These are phyloP conservation scores for Centropyge bicolor DNA, from an alignment of 2,797 vertebrate genomes.

Conservation along the genomic window DNA sequence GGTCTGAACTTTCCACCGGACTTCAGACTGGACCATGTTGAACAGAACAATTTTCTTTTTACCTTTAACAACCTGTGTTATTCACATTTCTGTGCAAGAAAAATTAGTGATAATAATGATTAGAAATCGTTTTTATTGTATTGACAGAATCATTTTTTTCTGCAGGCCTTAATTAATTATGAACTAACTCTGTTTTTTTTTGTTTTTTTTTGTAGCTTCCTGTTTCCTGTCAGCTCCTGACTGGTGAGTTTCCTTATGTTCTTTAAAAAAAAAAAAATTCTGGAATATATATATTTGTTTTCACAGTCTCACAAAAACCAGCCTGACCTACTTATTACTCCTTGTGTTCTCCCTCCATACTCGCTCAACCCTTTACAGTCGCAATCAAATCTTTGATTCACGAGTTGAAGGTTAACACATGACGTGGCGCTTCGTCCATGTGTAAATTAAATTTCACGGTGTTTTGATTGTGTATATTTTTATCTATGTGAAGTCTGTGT, in stretches of 20 bases:
- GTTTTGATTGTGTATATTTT: conserved; percentile 1
- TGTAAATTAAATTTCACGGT: background rate
- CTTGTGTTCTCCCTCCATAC: background rate
- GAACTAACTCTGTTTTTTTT: too few relatives aligned
- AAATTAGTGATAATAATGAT: background rate
- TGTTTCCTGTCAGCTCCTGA: too few relatives aligned
- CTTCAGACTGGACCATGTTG: background rate
- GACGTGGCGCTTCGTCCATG: background rate
- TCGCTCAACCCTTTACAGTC: background rate
- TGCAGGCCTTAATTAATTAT: background rate
- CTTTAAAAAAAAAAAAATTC: too few relatives aligned
- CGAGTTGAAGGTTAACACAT: too few relatives aligned
- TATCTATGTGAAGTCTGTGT: background rate
- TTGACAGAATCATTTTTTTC: too few relatives aligned
- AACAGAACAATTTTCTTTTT: too few relatives aligned
- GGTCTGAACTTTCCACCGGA: too few relatives aligned
- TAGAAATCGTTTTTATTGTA: background rate
- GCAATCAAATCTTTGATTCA: background rate
- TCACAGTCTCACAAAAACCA: background rate
- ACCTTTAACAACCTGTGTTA: background rate
- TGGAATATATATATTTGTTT: too few relatives aligned
- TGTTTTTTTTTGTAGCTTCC: too few relatives aligned
- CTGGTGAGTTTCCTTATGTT: background rate
- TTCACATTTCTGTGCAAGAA: background rate
- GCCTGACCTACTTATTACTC: background rate